A percentile compares a stretch with the other conserved stretches of the same genome.
Conservation (phyloP, 2,113 vertebrate genomes). For the Holacanthus passer region DNA sequence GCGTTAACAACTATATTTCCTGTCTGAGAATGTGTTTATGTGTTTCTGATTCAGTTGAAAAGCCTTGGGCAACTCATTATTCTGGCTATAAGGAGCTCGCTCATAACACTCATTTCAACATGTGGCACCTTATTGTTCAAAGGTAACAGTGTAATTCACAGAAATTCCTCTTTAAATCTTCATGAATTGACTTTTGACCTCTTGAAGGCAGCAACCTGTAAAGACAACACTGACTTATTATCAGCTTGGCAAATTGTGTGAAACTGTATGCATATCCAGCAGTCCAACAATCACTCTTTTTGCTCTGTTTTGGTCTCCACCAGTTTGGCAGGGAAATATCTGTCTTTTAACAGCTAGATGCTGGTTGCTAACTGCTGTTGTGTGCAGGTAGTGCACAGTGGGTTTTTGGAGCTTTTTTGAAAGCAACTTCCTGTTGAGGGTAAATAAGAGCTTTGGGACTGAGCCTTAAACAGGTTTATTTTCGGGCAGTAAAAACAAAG, state of each 20-base stretch:
- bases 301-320: not conserved
- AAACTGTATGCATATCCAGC: too few species aligned
- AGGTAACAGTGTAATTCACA: not conserved
- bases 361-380: not conserved
- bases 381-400: not conserved
- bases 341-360: not conserved
- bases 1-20: not conserved
- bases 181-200: not conserved
- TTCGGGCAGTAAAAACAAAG: too few species aligned
- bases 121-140: not conserved
- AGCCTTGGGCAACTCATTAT: not conserved
- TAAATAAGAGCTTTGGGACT: too few species aligned
- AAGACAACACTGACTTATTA: not conserved
- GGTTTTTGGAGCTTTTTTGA: too few species aligned
- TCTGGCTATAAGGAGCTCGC: not conserved
- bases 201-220: not conserved
- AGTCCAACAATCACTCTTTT: not conserved
- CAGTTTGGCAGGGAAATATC: not conserved
- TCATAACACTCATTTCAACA: not conserved
- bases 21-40: not conserved
- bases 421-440: too few species aligned
- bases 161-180: not conserved
- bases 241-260: not conserved
- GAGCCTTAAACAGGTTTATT: too few species aligned
- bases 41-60: not conserved